These are phyloP conservation scores for Acanthoscelides obtectus DNA, from an alignment of 2,888 invertebrate species.

Conservation along the genomic window DNA sequence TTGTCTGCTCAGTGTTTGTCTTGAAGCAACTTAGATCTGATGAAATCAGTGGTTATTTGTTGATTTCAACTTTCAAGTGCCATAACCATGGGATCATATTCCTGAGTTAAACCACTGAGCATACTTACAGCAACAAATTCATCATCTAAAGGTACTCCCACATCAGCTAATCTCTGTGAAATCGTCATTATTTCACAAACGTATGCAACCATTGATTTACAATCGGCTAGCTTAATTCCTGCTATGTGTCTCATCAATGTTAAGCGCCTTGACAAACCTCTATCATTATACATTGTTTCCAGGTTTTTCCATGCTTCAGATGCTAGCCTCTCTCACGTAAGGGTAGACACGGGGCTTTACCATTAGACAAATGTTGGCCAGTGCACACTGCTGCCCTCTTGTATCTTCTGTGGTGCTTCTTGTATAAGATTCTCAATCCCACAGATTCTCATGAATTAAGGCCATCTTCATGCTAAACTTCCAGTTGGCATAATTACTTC, in stretches of 20 bases:
- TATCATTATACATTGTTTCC: slow-evolving; percentile 4
- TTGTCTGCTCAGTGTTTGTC: too few relatives aligned
- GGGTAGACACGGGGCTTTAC: slow-evolving; percentile 7
- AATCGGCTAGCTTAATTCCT: slow-evolving; percentile 1
- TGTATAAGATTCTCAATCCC: too few relatives aligned
- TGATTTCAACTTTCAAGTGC: slow-evolving; percentile 10
- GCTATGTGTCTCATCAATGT: slow-evolving; percentile 1
- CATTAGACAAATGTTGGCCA: slow-evolving; percentile 10
- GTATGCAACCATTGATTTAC: slow-evolving; percentile 5
- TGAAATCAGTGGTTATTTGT: slow-evolving; percentile 11
- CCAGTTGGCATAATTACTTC: too few relatives aligned
- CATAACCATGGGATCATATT: slow-evolving; percentile 16
- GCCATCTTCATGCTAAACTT: too few relatives aligned
- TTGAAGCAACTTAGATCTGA: slow-evolving; percentile 15
- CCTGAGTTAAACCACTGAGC: slow-evolving; percentile 7
- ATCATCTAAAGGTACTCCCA: slow-evolving; percentile 5
- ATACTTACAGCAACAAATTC: slow-evolving; percentile 9
- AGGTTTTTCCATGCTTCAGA: slow-evolving; percentile 5
- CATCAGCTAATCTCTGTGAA: slow-evolving; percentile 1
- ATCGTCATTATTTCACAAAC: slow-evolving; percentile 1
- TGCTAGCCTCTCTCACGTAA: slow-evolving; percentile 1
- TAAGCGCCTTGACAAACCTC: not conserved
- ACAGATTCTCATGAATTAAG: too few relatives aligned
- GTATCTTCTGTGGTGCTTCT: too few relatives aligned
- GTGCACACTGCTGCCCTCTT: too few relatives aligned